Evolutionary conservation across 2,797 vertebrate genomes (phyloP).

Genomic region (Arrhamphus sclerolepis): DNA sequence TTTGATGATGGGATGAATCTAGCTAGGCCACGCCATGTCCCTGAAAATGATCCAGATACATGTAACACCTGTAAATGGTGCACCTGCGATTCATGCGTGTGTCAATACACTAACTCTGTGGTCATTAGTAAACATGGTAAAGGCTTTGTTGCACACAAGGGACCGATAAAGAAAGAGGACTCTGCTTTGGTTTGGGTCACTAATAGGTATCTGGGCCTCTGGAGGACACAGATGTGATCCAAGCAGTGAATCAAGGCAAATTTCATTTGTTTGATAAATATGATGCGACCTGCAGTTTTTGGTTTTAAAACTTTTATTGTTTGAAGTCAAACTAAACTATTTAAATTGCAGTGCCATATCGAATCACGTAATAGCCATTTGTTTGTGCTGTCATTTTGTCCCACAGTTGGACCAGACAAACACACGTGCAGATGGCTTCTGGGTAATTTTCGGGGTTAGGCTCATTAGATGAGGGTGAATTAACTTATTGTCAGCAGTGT

Average conservation of each 20-base stretch:
- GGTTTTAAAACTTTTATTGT: background rate
- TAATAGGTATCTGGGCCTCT: conserved; percentile 42
- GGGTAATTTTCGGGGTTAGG: no score
- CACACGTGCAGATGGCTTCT: no score
- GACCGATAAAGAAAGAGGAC: conserved; percentile 31
- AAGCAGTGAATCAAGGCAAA: conserved; percentile 12
- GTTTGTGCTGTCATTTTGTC: no score
- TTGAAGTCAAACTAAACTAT: no score
- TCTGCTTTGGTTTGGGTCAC: conserved; percentile 24
- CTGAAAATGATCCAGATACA: conserved; percentile 50
- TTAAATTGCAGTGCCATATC: no score
- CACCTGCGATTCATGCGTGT: conserved; percentile 40
- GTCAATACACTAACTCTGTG: conserved; percentile 53
- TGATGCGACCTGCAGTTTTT: background rate
- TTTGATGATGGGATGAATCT: conserved; percentile 20
- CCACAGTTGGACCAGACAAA: no score
- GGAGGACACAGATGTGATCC: conserved; percentile 38
- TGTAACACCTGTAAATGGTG: conserved; percentile 60
- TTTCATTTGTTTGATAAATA: conserved; percentile 3
- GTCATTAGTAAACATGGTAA: conserved; percentile 69
- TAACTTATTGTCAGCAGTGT: background rate
- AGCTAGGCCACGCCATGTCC: conserved; percentile 1
- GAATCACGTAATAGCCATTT: no score
- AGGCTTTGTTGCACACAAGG: conserved; percentile 38
- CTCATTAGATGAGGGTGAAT: no score